phyloP scores from a whole-genome alignment of 1,140 invertebrate genomes.

The Tetragonula clypearis region DNA sequence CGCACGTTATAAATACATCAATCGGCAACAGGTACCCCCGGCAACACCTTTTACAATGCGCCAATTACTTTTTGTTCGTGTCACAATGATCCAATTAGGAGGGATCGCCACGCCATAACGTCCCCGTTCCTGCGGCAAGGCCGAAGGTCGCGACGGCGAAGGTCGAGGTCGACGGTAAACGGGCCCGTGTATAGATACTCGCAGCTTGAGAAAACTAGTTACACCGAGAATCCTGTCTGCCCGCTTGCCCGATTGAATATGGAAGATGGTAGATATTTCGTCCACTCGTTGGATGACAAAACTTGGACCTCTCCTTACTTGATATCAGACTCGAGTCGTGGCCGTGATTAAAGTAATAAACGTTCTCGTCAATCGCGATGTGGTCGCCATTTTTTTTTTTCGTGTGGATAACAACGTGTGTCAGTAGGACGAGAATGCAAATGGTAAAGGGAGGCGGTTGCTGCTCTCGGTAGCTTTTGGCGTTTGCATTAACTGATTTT shows the following conservation, averaged over 20 bases:
- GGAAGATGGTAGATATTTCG: background rate
- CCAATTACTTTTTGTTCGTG: constrained; percentile 42
- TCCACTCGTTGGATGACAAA: background rate
- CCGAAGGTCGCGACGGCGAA: constrained; percentile 19
- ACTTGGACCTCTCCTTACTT: background rate
- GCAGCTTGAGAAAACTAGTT: constrained; percentile 9
- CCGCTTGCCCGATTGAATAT: background rate
- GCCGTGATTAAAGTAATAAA: background rate
- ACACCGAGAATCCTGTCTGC: background rate
- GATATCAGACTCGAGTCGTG: background rate
- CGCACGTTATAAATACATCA: constrained; percentile 22
- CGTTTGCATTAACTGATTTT: background rate
- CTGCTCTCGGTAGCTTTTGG: background rate
- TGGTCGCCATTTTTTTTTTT: background rate
- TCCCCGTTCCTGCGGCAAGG: constrained; percentile 32
- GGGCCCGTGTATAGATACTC: background rate
- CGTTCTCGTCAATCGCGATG: background rate
- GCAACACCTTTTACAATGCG: constrained; percentile 25
- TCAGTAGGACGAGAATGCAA: background rate
- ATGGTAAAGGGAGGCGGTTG: background rate
- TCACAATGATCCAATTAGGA: constrained; percentile 58
- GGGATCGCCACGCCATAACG: constrained; percentile 9
- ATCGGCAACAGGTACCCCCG: constrained; percentile 28
- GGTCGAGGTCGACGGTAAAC: constrained; percentile 43
- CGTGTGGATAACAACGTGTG: no score